Base-by-base conservation (phyloP, 2,888 invertebrate species). In the Tridacna gigas region DNA sequence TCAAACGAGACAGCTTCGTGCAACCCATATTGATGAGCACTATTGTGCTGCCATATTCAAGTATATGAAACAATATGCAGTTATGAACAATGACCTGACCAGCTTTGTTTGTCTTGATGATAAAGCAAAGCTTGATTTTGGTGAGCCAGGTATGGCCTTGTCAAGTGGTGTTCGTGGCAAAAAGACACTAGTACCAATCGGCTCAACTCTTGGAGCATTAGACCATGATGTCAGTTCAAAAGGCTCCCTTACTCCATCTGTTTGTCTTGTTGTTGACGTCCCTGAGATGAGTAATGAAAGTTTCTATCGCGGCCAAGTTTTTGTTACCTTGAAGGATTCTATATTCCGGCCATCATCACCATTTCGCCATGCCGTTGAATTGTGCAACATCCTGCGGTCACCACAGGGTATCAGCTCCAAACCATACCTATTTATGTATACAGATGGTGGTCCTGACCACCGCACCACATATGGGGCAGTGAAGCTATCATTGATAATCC, bases 81-180 rank as follows among this genome's bases (percentile, higher is more conserved):
- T 71, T 45, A 79, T 69, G 25, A 51, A 28, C 26, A 67, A 22
- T 22, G 74, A 76, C 22, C 18, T 65, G 51, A 18, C 45, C 15
- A 80, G 77, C 25, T 78, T 86, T 51, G 20, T 81, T 9, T 80
- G 82, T 77, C 25, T 82, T 0, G 86, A 88, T 81, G 88, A 88
- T 61, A 89, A 89, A 71, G 26, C 82, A 13, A 88, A 86, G 60
- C 28, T 88, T 25, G 83, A 84, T 63, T 79, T 79, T 75, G 88
- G 86, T 45, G 88, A 89, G 66, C 89, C 89, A 48, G 84, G 78
- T 0, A 61, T 47, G 37, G n/a, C 47, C n/a, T 28, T 65, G 15
- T 74, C 60, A 71, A 26, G 76, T n/a, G 88, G 88, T 18, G 89
- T 88, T 7, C 60, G 86, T 37, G 88, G 89, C 0, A 88, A 89